A percentile compares a stretch with the other conserved stretches of the same genome.
Evolutionary conservation across 2,888 invertebrate genomes (phyloP).

Genomic region (Drosophila cracens): DNA sequence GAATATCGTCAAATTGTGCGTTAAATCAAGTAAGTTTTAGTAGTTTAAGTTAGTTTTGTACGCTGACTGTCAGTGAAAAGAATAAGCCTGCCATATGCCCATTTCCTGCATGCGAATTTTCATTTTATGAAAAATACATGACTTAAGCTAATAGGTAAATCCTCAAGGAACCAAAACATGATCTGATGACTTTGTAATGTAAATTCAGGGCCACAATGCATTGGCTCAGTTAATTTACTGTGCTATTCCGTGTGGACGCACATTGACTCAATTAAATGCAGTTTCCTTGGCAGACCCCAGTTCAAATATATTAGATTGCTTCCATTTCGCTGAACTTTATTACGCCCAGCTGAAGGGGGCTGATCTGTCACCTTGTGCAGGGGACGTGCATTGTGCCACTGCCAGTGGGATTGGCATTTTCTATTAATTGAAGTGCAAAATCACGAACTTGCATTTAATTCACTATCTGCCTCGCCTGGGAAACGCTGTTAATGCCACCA

Average conservation of each 20-base stretch:
- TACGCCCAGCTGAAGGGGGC: constrained; percentile 2
- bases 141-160: background rate
- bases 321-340: constrained; percentile 41
- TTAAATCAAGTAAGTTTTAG: constrained; percentile 1
- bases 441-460: constrained; percentile 72
- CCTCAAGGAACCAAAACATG: background rate
- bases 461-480: constrained; percentile 46
- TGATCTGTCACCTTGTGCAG: constrained; percentile 38
- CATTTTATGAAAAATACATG: background rate
- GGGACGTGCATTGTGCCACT: constrained; percentile 11
- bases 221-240: constrained; percentile 21
- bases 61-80: background rate
- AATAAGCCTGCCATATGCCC: too few relatives aligned
- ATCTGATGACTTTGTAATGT: background rate
- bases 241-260: constrained; percentile 25
- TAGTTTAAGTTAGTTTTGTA: background rate
- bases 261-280: constrained; percentile 47
- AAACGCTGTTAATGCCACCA: constrained; percentile 45
- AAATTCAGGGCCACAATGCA: constrained; percentile 16
- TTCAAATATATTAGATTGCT: constrained; percentile 30
- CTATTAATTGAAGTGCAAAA: constrained; percentile 64
- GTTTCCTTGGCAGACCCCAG: constrained; percentile 14
- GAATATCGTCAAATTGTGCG: too few relatives aligned
- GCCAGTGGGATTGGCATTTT: background rate
- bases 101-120: background rate